Conservation (phyloP, 2,888 invertebrate species). For the Gari tellinella region DNA sequence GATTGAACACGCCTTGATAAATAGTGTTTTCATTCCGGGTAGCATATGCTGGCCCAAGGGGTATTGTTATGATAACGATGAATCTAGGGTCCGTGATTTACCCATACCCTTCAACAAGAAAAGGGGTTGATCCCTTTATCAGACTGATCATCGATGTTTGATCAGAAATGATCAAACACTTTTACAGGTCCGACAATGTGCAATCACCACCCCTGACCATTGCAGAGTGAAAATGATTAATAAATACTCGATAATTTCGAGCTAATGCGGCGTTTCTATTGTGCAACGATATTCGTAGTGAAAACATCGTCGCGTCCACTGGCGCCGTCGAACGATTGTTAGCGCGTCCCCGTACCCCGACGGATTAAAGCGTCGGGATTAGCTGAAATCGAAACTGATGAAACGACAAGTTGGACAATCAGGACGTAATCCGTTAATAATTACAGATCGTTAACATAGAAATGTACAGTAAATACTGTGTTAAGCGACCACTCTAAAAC, state of each 20-base stretch:
- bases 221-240: conserved; percentile 14
- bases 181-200: conserved; percentile 1
- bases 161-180: conserved; percentile 33
- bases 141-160: conserved; percentile 35
- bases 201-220: conserved; percentile 1
- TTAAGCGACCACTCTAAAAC: too few relatives aligned
- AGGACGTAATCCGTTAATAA: too few relatives aligned
- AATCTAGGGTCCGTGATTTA: too few relatives aligned
- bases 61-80: too few relatives aligned
- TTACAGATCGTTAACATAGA: too few relatives aligned
- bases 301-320: neutral
- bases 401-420: too few relatives aligned
- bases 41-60: neutral
- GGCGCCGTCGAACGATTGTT: conserved; percentile 5
- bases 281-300: conserved; percentile 2
- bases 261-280: conserved; percentile 4
- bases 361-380: conserved; percentile 4
- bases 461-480: too few relatives aligned
- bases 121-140: conserved; percentile 12
- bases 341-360: neutral
- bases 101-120: too few relatives aligned
- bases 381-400: neutral
- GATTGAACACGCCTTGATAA: conserved; percentile 30
- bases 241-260: conserved; percentile 11
- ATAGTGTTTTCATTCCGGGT: conserved; percentile 22